Conservation (phyloP, 2,797 vertebrate species). For the Mus spretus region DNA sequence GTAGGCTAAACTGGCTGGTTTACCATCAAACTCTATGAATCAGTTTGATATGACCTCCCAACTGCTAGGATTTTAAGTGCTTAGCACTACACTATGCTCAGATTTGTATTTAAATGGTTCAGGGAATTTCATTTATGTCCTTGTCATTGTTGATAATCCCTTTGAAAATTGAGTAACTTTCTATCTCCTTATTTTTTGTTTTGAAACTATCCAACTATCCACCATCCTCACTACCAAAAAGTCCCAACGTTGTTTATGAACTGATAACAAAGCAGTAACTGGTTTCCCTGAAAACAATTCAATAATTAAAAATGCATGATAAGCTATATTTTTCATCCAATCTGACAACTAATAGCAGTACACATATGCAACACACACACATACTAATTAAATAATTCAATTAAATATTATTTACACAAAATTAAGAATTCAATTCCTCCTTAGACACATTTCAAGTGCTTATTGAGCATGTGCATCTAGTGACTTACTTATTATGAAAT, state of each 20-base stretch:
- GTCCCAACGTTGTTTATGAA: not conserved
- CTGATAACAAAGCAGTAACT: not conserved
- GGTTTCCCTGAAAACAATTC: not conserved
- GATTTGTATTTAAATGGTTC: not conserved
- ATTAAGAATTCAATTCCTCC: not conserved
- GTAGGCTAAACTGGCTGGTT: not conserved
- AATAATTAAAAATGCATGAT: not conserved
- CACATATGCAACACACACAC: not conserved
- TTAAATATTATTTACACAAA: slow-evolving; percentile 31
- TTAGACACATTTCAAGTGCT: not conserved
- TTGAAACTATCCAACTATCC: not conserved
- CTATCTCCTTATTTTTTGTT: not conserved
- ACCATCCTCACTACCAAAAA: not conserved
- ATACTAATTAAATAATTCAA: not conserved
- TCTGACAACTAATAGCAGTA: not conserved
- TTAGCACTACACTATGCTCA: not conserved
- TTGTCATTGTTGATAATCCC: not conserved
- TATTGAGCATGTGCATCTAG: not conserved
- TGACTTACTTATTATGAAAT: not conserved
- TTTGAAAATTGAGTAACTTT: not conserved
- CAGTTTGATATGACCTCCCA: not conserved
- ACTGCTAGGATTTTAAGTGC: not conserved
- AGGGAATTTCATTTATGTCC: not conserved
- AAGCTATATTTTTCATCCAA: not conserved
- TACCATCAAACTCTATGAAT: not conserved